Percentiles rank a stretch among this genome's conserved stretches.
Evolutionary conservation across 2,113 vertebrate species (phyloP).

Genomic region (Ranitomeya variabilis): DNA sequence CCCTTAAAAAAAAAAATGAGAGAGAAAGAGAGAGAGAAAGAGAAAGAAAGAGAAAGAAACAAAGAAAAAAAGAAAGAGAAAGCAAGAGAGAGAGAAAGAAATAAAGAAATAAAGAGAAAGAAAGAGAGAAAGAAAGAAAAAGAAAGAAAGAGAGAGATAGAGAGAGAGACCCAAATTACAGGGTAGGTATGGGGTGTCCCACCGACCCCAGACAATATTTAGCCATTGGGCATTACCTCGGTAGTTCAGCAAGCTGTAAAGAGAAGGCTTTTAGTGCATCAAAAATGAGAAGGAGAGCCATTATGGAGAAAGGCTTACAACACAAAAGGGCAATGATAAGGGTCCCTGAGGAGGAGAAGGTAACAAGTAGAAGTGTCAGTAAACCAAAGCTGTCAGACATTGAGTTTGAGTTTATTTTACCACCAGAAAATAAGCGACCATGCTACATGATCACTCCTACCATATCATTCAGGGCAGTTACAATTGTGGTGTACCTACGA

Average conservation of each 20-base stretch:
- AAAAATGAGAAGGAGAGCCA: background rate
- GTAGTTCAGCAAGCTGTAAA: conserved; percentile 22
- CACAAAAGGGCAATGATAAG: background rate
- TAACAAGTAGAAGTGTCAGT: background rate
- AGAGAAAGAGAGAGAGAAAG: background rate
- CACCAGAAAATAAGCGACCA: background rate
- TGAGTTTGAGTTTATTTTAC: background rate
- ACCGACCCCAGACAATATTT: conserved; percentile 1
- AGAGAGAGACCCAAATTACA: background rate
- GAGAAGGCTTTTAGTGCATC: conserved; percentile 48
- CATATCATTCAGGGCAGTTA: background rate
- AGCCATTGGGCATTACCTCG: conserved; percentile 13
- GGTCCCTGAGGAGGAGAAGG: conserved; percentile 3
- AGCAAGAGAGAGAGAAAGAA: background rate
- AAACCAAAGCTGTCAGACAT: background rate
- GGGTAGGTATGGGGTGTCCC: conserved; percentile 20
- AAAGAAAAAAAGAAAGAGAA: background rate
- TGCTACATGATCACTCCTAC: background rate
- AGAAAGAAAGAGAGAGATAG: background rate
- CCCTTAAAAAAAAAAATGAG: conserved; percentile 3
- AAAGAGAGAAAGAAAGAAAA: background rate
- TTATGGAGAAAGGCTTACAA: background rate
- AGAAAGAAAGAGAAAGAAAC: too few relatives aligned
- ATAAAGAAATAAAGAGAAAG: too few relatives aligned
- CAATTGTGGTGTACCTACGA: background rate